Conservation (phyloP, 2,797 vertebrate genomes). For the Gastrophryne carolinensis region DNA sequence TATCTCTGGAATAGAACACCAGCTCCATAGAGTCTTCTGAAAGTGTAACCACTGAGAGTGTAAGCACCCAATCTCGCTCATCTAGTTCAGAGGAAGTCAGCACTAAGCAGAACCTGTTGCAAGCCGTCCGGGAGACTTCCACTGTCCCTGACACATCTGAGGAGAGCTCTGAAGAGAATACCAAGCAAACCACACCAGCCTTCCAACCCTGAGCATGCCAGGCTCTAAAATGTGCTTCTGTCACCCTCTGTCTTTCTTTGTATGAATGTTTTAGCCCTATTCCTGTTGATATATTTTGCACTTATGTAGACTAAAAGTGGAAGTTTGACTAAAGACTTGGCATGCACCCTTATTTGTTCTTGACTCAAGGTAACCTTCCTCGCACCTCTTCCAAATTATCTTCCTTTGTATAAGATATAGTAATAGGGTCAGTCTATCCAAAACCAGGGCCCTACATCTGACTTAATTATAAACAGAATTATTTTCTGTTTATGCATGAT, state of each 20-base stretch:
- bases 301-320: background rate
- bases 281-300: background rate
- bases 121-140: background rate
- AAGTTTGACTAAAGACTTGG: background rate
- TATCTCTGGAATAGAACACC: background rate
- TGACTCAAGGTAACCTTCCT: background rate
- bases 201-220: background rate
- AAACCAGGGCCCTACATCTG: background rate
- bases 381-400: too few relatives aligned
- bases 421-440: background rate
- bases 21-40: conserved; percentile 27
- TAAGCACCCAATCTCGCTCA: conserved; percentile 10
- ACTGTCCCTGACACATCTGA: conserved; percentile 39
- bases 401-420: too few relatives aligned
- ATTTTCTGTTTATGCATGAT: background rate
- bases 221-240: background rate
- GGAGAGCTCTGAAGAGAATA: conserved; percentile 43
- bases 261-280: conserved; percentile 25
- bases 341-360: background rate
- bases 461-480: background rate
- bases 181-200: background rate
- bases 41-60: conserved; percentile 36
- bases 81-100: conserved; percentile 29
- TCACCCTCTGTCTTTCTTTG: conserved; percentile 16
- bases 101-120: background rate